A percentile compares a stretch with the other conserved stretches of the same genome.
Conservation (phyloP, 2,113 vertebrate species). For the Andinoacara biseriatus region DNA sequence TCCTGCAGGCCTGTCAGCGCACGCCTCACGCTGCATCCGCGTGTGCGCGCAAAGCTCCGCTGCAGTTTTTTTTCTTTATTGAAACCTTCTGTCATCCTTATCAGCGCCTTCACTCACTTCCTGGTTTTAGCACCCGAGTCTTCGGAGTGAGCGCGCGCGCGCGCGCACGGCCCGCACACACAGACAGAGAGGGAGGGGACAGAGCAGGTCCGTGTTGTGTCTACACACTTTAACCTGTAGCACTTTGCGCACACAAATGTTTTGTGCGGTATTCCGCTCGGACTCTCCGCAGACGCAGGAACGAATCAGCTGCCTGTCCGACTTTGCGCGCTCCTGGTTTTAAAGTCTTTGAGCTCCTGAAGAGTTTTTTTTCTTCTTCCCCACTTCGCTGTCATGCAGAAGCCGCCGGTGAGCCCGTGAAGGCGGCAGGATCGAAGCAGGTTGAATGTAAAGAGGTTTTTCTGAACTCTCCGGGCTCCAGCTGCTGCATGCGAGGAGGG, state of each 20-base stretch:
- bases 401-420: conserved; percentile 15
- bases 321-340: neutral
- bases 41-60: neutral
- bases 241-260: neutral
- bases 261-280: neutral
- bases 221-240: neutral
- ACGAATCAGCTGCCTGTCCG: neutral
- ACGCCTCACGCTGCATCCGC: neutral
- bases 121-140: conserved; percentile 47
- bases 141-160: neutral
- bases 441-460: neutral
- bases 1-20: neutral
- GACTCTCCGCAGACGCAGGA: neutral
- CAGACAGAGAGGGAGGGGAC: neutral
- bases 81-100: conserved; percentile 18
- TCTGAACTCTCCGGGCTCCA: neutral
- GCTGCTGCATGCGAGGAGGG: neutral
- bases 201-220: neutral
- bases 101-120: conserved; percentile 57
- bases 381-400: neutral
- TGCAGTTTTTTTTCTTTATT: neutral
- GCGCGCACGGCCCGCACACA: neutral
- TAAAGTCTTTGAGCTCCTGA: neutral
- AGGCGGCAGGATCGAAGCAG: neutral
- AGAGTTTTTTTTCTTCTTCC: neutral